Evolutionary conservation across 1,140 invertebrate genomes (phyloP), one percentile per base, ranked within the genome.

Genomic region (Pachyrhynchus sulphureomaculatus): DNA sequence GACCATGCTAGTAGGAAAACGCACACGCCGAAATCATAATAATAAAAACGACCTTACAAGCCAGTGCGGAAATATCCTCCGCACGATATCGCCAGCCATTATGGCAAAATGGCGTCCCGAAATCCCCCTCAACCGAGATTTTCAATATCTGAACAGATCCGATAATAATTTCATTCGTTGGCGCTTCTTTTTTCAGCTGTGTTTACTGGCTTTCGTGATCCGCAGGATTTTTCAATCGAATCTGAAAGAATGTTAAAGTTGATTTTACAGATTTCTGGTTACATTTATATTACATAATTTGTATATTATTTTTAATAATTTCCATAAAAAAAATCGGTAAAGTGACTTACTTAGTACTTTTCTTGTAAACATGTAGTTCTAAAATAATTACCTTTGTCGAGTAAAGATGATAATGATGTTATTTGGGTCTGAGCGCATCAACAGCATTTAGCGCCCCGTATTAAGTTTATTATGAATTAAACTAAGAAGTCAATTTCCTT

Each of bases 121-220:
- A 58, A 58, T 49, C 42, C 36, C 44, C 20, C 24, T 17, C 44
- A 33, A 42, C 56, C 33, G 44, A 58, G 56, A 58, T 58, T 58
- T 58, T 58, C 56, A 58, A 58, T 58, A 58, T 58, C 56, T 48
- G 45, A 58, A 58, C 56, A 51, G 56, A 58, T 58, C 56, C 56
- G 45, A 58, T 58, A 58, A 58, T 58, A 58, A 58, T 58, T 58
- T 58, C 44, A 58, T 58, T 58, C 47, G 33, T 51, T 41, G 37
- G 34, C 17, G 56, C 44, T 49, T 42, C 44, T 42, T 26, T 41
- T 58, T 58, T 58, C 56, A 21, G 32, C 33, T 33, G 21, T 58
- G 56, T 58, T 48, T 49, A 42, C 44, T 23, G 39, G 24, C 8
- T 49, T 39, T 32, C 47, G 29, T 36, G 26, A 49, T 23, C 45